phyloP scores from a whole-genome alignment of 2,113 vertebrate species.

The Rhadina sibilatrix region DNA sequence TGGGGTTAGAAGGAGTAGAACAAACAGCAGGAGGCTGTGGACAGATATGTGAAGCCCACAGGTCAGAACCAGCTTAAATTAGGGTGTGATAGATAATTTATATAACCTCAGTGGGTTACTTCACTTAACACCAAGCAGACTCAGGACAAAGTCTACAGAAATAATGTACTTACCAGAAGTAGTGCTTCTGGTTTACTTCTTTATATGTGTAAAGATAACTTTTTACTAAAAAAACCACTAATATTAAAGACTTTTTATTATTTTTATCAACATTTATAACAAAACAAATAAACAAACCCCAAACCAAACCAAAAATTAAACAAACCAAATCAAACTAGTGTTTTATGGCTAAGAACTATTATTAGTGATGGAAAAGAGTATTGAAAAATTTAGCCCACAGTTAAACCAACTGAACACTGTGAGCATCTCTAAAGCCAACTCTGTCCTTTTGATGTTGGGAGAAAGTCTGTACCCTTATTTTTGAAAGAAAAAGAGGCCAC shows the following conservation, averaged over 20 bases:
- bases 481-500: neutral
- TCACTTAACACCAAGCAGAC: neutral
- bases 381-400: neutral
- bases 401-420: neutral
- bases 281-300: neutral
- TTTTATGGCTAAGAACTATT: neutral
- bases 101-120: neutral
- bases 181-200: neutral
- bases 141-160: neutral
- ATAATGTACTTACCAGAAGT: neutral
- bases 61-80: neutral
- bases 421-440: neutral
- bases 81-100: neutral
- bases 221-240: neutral
- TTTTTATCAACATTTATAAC: neutral
- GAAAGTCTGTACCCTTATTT: neutral
- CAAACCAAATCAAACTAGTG: neutral
- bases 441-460: neutral
- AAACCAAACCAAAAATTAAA: neutral
- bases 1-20: neutral
- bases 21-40: neutral
- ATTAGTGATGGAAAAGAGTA: neutral
- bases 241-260: neutral
- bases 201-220: neutral
- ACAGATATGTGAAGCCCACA: neutral